Conservation (phyloP, 2,113 vertebrate species). For the Atractosteus spatula region DNA sequence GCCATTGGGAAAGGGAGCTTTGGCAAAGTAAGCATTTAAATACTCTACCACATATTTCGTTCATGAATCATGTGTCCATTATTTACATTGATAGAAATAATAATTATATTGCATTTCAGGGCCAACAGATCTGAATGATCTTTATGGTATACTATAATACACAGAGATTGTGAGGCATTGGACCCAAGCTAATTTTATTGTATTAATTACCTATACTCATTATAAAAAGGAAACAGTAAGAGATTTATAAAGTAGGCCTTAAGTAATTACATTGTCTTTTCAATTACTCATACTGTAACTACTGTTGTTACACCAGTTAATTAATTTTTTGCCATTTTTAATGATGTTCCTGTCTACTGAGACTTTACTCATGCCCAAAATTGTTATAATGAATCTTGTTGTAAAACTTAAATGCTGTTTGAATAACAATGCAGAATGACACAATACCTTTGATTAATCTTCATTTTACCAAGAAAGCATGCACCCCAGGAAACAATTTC, state of each 20-base stretch:
- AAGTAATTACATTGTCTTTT: slow-evolving; percentile 43
- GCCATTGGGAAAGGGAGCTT: slow-evolving; percentile 77
- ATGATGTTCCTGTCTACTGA: slow-evolving; percentile 29
- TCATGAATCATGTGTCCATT: not conserved
- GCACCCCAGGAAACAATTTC: no score
- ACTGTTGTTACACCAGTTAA: slow-evolving; percentile 26
- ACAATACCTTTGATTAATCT: no score
- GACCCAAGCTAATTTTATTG: slow-evolving; percentile 27
- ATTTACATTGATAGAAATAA: not conserved
- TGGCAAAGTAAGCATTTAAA: slow-evolving; percentile 63
- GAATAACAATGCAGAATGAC: not conserved
- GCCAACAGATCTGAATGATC: not conserved
- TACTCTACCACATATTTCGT: not conserved
- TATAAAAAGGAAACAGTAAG: slow-evolving; percentile 30
- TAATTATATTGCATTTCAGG: not conserved
- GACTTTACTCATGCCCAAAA: slow-evolving; percentile 30
- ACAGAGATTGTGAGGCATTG: not conserved
- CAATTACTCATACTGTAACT: slow-evolving; percentile 38
- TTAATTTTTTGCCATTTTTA: slow-evolving; percentile 32
- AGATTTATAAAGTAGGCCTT: slow-evolving; percentile 28
- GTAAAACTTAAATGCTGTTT: slow-evolving; percentile 16
- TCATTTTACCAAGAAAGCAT: no score
- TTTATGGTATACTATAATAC: not conserved
- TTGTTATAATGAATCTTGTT: slow-evolving; percentile 11
- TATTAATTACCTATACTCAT: slow-evolving; percentile 35